Base-by-base conservation (phyloP, 92 coral and sea anemone species). In the Zoanthus sansibaricus region DNA sequence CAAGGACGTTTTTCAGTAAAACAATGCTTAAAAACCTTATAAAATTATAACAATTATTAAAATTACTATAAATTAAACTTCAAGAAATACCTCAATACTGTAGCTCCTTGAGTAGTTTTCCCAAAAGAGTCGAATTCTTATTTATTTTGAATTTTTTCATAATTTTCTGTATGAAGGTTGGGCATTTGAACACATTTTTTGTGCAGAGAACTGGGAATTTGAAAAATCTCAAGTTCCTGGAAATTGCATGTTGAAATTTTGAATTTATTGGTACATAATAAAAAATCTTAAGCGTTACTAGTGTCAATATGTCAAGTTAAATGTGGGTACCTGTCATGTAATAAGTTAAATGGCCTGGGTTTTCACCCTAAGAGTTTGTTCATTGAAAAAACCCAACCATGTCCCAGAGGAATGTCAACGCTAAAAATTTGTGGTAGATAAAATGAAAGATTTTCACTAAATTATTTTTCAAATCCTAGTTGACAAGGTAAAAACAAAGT, bases 161-260 rank as follows among this genome's bases (percentile, higher is more conserved):
- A 61, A 61, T 61, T 61, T 61, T 61, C 69, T 61, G 69, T 61
- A 16, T 61, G 69, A 61, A 61, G 69, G 69, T 16, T 61, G 69
- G 69, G 69, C 69, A 61, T 61, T 61, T 61, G 69, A 61, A 61
- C 31, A 61, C 31, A 61, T 14, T 61, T 61, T 61, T n/a, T 61
- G 69, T 61, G 69, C 69, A 3, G 69, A 61, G 66, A 58, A 58
- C 66, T 58, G 66, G n/a, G 66, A 58, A 61, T n/a, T 61, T 61
- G 25, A 61, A 61, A 61, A 61, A 61, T 61, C 69, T 61, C 69
- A 61, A 61, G n/a, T 61, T 61, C 69, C 31, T 61, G 69, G 69
- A 61, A 17, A 15, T 61, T 61, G 69, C 25, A 61, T 17, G 21
- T 61, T 61, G 69, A 61, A 61, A 61, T n/a, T 61, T 61, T 61